phyloP scores from a whole-genome alignment of 2,888 invertebrate species.

The Synergus umbraculus region DNA sequence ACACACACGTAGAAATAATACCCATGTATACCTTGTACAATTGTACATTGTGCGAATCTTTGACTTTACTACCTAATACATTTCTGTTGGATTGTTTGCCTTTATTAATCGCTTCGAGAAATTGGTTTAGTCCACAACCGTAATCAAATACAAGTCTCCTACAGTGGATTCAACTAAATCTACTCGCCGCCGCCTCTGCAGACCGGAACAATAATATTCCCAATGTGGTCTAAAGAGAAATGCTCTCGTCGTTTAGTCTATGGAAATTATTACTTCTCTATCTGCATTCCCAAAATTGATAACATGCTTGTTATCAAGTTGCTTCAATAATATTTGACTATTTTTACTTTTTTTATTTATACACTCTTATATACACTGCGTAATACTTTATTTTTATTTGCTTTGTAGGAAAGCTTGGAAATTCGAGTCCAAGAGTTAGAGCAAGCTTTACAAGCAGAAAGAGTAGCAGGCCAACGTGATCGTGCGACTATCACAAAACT shows the following conservation, averaged over 20 bases:
- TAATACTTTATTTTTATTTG: slow-evolving; percentile 7
- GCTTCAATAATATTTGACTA: background rate
- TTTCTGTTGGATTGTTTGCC: slow-evolving; percentile 32
- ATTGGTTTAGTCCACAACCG: slow-evolving; percentile 44
- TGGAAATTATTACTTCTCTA: background rate
- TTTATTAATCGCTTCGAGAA: slow-evolving; percentile 51
- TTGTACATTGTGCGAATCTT: background rate
- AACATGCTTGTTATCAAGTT: background rate
- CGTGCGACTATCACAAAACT: slow-evolving; percentile 72
- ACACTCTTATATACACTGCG: background rate
- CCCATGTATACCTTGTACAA: too few species aligned
- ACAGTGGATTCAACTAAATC: slow-evolving; percentile 50
- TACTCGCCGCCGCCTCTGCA: slow-evolving; percentile 47
- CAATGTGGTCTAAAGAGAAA: slow-evolving; percentile 48
- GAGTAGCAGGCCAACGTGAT: slow-evolving; percentile 70
- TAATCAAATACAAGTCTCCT: slow-evolving; percentile 44
- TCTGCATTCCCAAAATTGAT: background rate
- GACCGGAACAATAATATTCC: slow-evolving; percentile 50
- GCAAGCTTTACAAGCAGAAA: slow-evolving; percentile 68
- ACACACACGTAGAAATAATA: background rate
- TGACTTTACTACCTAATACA: background rate
- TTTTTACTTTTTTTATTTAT: background rate
- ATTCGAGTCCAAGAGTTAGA: slow-evolving; percentile 70
- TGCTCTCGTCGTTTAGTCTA: slow-evolving; percentile 42
- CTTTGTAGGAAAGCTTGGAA: slow-evolving; percentile 68